Base-by-base conservation (phyloP, 2,113 vertebrate species). In the Peromyscus leucopus region DNA sequence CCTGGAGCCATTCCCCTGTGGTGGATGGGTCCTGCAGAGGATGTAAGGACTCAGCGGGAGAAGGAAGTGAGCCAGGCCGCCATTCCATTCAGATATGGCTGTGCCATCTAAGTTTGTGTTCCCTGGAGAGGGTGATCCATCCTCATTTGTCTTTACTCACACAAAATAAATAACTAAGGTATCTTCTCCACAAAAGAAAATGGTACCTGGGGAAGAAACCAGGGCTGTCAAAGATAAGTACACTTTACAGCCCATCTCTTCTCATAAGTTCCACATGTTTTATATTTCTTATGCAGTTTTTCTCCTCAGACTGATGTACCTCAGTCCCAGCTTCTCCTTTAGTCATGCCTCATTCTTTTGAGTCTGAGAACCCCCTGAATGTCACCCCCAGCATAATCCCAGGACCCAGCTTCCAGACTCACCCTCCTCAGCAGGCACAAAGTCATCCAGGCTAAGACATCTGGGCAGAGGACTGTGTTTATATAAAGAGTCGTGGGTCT, bases 401-500 rank as follows among this genome's bases (percentile, higher is more conserved):
- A 46, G 46, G n/a, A 69, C 74, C 85, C 86, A 84, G 22, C 1
- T 57, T 17, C 61, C 33, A 76, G 55, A 98, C 97, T 97, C 39
- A 98, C 98, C 98, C 63, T 97, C 55, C 72, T 96, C 72, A 84
- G 61, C 86, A 95, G 86, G 85, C 63, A 61, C 63, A 31, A 90
- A 63, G 91, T 92, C 91, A 96, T 96, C 79, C 96, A 97, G 97
- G 85, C 97, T 97, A 82, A 96, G 94, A 78, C 21, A 16, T 78
- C 82, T 91, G 67, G 80, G 39, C 61, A 75, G 76, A 87, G 5
- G 31, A 39, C 91, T 71, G 89, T 84, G 76, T 94, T 97, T 98
- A 96, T 98, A 97, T 97, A 93, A 96, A 97, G 91, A 36, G 33
- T 19, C 61, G 79, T 79, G 90, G 76, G 92, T 78, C 92, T 96